A percentile compares a stretch with the other conserved stretches of the same genome.
These are phyloP conservation scores for Ferdinandea cuprea DNA, from an alignment of 2,888 invertebrate species.

Conservation along the genomic window DNA sequence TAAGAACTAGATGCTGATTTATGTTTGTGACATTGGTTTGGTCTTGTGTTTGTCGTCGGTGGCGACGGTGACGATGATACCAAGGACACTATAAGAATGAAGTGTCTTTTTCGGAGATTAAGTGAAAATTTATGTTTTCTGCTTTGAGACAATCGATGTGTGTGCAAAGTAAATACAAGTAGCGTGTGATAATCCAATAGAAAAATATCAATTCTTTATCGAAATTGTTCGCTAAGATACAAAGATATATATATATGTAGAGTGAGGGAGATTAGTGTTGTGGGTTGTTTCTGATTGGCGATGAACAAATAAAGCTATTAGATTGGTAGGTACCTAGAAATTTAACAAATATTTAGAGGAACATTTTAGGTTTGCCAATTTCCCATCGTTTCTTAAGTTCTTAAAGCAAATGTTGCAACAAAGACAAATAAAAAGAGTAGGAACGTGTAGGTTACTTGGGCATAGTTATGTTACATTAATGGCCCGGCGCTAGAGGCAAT, in stretches of 20 bases:
- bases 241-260: too few relatives aligned
- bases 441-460: too few relatives aligned
- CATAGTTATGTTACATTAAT: too few relatives aligned
- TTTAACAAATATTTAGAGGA: too few relatives aligned
- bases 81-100: slow-evolving; percentile 69
- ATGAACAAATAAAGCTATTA: not conserved
- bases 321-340: not conserved
- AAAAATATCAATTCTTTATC: slow-evolving; percentile 37
- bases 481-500: too few relatives aligned
- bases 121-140: slow-evolving; percentile 71
- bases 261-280: slow-evolving; percentile 39
- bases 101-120: slow-evolving; percentile 72
- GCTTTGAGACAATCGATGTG: slow-evolving; percentile 46
- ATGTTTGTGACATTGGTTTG: slow-evolving; percentile 3
- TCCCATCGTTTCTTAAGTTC: too few relatives aligned
- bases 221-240: slow-evolving; percentile 26
- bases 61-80: slow-evolving; percentile 45
- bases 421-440: too few relatives aligned
- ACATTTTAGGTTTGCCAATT: too few relatives aligned
- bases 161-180: slow-evolving; percentile 67
- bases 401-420: too few relatives aligned
- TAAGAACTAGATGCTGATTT: slow-evolving; percentile 28
- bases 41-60: not conserved
- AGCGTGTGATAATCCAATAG: slow-evolving; percentile 66
- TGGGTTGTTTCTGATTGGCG: not conserved